phyloP scores from a whole-genome alignment of 2,888 invertebrate genomes.

The Machimus atricapillus region DNA sequence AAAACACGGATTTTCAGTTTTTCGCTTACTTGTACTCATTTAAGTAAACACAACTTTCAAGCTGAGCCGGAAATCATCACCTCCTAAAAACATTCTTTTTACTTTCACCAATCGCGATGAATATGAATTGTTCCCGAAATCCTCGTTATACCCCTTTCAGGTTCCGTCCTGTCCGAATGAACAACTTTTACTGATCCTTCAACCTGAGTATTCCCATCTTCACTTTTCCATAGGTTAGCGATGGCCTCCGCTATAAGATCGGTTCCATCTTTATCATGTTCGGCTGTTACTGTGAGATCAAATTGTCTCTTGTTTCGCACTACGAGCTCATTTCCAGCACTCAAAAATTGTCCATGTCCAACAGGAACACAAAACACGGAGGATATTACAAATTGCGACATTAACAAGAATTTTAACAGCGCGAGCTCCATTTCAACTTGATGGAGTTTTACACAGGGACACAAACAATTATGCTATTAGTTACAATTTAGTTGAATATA shows the following conservation, averaged over 20 bases:
- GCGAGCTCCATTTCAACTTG: background rate
- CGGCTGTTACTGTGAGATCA: slow-evolving; percentile 59
- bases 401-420: background rate
- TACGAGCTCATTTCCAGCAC: background rate
- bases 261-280: slow-evolving; percentile 60
- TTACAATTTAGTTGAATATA: background rate
- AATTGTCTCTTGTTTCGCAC: slow-evolving; percentile 56
- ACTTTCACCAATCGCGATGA: slow-evolving; percentile 55
- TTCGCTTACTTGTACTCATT: background rate
- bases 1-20: background rate
- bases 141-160: slow-evolving; percentile 57
- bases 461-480: background rate
- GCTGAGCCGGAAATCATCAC: background rate
- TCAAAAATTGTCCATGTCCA: background rate
- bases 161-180: slow-evolving; percentile 54
- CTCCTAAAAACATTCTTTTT: slow-evolving; percentile 49
- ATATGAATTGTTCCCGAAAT: slow-evolving; percentile 58
- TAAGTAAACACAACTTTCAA: background rate
- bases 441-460: background rate
- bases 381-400: background rate
- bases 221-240: slow-evolving; percentile 59
- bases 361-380: background rate
- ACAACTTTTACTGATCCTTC: slow-evolving; percentile 59
- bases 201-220: slow-evolving; percentile 57
- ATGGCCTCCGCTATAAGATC: slow-evolving; percentile 59